Conservation (phyloP, 2,113 vertebrate species). For the Ranitomeya variabilis region DNA sequence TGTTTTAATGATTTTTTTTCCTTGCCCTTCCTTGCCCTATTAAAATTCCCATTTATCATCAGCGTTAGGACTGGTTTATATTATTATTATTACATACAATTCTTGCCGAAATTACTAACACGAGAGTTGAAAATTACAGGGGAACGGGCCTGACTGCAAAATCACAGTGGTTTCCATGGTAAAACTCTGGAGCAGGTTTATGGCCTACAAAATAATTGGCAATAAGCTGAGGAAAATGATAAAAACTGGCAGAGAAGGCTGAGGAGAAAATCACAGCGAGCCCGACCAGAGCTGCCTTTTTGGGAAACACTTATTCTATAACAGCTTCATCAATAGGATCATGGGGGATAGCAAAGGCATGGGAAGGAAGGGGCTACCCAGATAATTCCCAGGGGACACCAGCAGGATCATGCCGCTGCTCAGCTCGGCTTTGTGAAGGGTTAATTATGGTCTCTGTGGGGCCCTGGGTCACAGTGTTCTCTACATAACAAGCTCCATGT, state of each 20-base stretch:
- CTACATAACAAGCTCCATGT: slow-evolving; percentile 9
- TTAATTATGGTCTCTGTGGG: slow-evolving; percentile 7
- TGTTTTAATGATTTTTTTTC: too few relatives aligned
- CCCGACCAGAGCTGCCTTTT: background rate
- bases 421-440: background rate
- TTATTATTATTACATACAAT: too few relatives aligned
- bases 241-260: background rate
- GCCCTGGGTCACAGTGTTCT: background rate
- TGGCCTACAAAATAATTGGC: slow-evolving; percentile 40
- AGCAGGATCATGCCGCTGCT: background rate
- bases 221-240: background rate
- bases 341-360: background rate
- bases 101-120: background rate
- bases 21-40: too few relatives aligned
- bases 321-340: background rate
- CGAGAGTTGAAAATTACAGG: background rate
- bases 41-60: too few relatives aligned
- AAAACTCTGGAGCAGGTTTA: slow-evolving; percentile 22
- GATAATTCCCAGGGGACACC: background rate
- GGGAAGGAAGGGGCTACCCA: background rate
- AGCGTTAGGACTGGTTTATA: too few relatives aligned
- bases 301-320: background rate
- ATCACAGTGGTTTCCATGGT: slow-evolving; percentile 29
- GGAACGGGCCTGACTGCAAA: background rate
- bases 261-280: background rate